phyloP scores from a whole-genome alignment of 2,888 invertebrate genomes.

The Drosophila phalerata region DNA sequence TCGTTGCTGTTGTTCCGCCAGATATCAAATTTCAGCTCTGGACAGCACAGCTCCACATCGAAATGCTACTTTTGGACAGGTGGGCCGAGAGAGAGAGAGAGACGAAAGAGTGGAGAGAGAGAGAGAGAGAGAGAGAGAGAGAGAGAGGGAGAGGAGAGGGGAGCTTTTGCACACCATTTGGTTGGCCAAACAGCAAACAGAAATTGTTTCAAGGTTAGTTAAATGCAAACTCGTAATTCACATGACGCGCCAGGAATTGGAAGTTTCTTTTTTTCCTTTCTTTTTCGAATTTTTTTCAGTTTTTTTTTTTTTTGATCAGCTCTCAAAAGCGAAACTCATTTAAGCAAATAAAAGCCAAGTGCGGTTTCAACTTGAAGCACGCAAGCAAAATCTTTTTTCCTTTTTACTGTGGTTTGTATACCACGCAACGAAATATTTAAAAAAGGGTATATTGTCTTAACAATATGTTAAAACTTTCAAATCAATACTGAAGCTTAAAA shows the following conservation, averaged over 20 bases:
- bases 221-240: conserved; percentile 58
- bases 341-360: conserved; percentile 57
- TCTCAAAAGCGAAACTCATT: conserved; percentile 64
- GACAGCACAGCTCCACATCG: conserved; percentile 41
- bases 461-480: background rate
- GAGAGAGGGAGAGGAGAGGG: background rate
- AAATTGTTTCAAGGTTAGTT: conserved; percentile 65
- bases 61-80: conserved; percentile 44
- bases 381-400: conserved; percentile 27
- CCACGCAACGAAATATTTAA: background rate
- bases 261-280: conserved; percentile 37
- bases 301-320: conserved; percentile 29
- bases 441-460: background rate
- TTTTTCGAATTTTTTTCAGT: background rate
- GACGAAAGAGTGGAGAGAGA: no score
- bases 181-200: conserved; percentile 33
- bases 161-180: conserved; percentile 33
- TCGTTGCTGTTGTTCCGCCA: conserved; percentile 42
- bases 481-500: background rate
- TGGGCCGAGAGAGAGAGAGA: background rate
- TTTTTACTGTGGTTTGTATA: conserved; percentile 6
- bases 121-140: background rate
- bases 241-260: conserved; percentile 60
- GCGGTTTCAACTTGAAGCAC: conserved; percentile 31
- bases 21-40: conserved; percentile 61